Percentiles rank a stretch among this genome's conserved stretches.
Evolutionary conservation across 2,888 invertebrate species (phyloP).

Genomic region (Metalampra italica): DNA sequence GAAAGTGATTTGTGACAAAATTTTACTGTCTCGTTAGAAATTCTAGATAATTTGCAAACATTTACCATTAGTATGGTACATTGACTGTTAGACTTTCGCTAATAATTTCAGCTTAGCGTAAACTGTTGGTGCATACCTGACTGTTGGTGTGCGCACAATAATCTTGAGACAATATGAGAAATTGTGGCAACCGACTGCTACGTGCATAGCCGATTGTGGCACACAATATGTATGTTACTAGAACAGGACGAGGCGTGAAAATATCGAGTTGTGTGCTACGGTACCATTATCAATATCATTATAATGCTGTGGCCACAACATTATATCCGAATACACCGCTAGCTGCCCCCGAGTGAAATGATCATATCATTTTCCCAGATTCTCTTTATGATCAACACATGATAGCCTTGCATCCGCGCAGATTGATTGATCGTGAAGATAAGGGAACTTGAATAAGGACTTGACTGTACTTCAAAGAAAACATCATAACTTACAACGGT

Average conservation of each 20-base stretch:
- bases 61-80: background rate
- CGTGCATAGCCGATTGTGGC: conserved; percentile 14
- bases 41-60: background rate
- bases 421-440: background rate
- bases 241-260: conserved; percentile 29
- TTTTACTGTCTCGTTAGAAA: background rate
- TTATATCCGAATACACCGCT: conserved; percentile 23
- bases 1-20: background rate
- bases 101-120: conserved; percentile 10
- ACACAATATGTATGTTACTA: conserved; percentile 29
- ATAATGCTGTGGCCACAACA: conserved; percentile 18
- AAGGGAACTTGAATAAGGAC: background rate
- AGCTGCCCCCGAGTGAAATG: conserved; percentile 19
- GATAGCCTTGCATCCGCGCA: background rate
- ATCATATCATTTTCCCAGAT: conserved; percentile 6
- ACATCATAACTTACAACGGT: too few species aligned
- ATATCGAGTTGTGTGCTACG: conserved; percentile 27
- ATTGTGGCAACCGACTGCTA: conserved; percentile 15
- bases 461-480: background rate
- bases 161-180: conserved; percentile 18
- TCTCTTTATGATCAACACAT: background rate
- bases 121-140: too few species aligned
- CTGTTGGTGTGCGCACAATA: conserved; percentile 17
- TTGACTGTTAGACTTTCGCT: conserved; percentile 9
- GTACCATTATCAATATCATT: conserved; percentile 36